Evolutionary conservation across 1,140 invertebrate species (phyloP).

Genomic region (Drosophila kohkoa): DNA sequence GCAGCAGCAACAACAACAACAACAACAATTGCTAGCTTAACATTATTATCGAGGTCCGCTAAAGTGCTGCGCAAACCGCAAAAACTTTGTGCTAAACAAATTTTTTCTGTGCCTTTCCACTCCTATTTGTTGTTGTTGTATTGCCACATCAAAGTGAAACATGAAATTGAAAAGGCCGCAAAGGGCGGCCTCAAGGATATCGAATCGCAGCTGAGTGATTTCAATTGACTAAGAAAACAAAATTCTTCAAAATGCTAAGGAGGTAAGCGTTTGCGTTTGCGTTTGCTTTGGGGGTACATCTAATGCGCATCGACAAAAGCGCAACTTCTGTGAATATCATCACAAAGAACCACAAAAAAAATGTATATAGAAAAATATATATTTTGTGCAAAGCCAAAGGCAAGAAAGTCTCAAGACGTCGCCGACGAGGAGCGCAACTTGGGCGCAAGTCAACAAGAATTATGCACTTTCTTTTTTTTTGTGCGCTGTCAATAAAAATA

Average conservation of each 20-base stretch:
- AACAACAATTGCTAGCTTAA: conserved; percentile 54
- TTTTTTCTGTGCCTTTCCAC: conserved; percentile 38
- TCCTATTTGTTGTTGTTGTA: conserved; percentile 33
- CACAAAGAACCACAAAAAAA: conserved; percentile 20
- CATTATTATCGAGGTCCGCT: conserved; percentile 57
- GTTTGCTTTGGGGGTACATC: neutral
- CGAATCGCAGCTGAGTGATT: conserved; percentile 72
- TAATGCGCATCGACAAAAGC: conserved; percentile 70
- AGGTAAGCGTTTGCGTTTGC: neutral
- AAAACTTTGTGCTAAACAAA: conserved; percentile 65
- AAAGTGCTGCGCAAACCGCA: conserved; percentile 65
- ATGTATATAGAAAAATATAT: conserved; percentile 32
- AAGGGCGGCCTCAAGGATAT: conserved; percentile 60
- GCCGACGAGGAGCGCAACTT: conserved; percentile 15
- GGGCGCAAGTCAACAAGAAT: conserved; percentile 73
- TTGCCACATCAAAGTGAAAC: conserved; percentile 77
- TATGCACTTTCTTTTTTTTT: conserved; percentile 70
- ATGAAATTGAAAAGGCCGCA: conserved; percentile 58
- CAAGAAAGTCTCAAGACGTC: conserved; percentile 68
- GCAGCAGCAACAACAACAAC: conserved; percentile 15
- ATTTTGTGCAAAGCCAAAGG: conserved; percentile 44
- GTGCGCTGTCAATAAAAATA: conserved; percentile 79
- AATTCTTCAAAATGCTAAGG: conserved; percentile 47
- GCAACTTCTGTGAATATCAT: conserved; percentile 62
- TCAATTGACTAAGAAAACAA: conserved; percentile 84